These are phyloP conservation scores for Melanotus villosus DNA, from an alignment of 2,888 invertebrate species.

Conservation along the genomic window DNA sequence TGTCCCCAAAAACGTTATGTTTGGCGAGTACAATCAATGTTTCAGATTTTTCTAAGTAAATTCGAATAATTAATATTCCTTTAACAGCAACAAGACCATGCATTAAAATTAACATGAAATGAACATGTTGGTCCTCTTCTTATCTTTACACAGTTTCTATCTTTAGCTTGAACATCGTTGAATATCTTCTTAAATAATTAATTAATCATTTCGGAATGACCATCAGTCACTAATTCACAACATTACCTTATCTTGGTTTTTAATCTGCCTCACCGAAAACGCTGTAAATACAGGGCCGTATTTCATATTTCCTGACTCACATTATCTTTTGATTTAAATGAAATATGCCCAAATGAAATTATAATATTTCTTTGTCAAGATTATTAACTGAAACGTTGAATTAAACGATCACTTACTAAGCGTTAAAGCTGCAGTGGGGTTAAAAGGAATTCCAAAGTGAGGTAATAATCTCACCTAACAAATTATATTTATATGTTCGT, in stretches of 20 bases:
- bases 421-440: too few species aligned
- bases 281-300: slow-evolving; percentile 22
- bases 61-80: slow-evolving; percentile 46
- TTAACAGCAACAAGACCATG: slow-evolving; percentile 44
- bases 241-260: slow-evolving; percentile 38
- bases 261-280: slow-evolving; percentile 36
- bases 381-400: too few species aligned
- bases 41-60: slow-evolving; percentile 1
- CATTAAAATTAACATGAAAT: slow-evolving; percentile 52
- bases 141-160: slow-evolving; percentile 48
- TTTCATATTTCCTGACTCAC: slow-evolving; percentile 3
- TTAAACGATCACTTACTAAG: too few species aligned
- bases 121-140: slow-evolving; percentile 47
- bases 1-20: background rate
- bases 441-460: too few species aligned
- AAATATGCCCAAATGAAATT: too few species aligned
- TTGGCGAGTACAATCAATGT: slow-evolving; percentile 7
- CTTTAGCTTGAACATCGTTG: slow-evolving; percentile 45
- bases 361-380: too few species aligned
- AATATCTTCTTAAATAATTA: slow-evolving; percentile 53
- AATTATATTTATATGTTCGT: too few species aligned
- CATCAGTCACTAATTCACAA: slow-evolving; percentile 53
- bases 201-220: slow-evolving; percentile 51
- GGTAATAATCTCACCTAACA: too few species aligned
- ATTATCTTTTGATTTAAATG: too few species aligned